These are phyloP conservation scores for Conchocele bisecta DNA, from an alignment of 2,888 invertebrate species.

Conservation along the genomic window DNA sequence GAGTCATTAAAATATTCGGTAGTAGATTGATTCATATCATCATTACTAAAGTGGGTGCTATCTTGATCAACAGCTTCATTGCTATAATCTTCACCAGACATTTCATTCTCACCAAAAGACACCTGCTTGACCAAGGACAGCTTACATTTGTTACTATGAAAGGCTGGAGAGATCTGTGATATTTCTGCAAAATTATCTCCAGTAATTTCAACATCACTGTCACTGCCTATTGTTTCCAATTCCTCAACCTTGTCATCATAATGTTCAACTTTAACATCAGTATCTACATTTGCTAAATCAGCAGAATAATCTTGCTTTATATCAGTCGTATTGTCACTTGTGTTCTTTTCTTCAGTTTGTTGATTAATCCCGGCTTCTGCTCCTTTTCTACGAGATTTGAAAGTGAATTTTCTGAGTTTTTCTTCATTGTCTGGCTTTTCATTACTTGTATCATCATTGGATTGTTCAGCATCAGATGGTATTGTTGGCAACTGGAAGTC, in stretches of 20 bases:
- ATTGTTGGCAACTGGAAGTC: too few relatives aligned
- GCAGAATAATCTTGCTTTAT: too few relatives aligned
- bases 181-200: slow-evolving; percentile 57
- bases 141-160: slow-evolving; percentile 5
- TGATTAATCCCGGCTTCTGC: not conserved
- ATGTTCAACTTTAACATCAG: not conserved
- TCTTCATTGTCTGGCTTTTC: not conserved
- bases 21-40: slow-evolving; percentile 1
- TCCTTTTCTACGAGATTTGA: not conserved
- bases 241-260: not conserved
- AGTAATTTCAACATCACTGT: slow-evolving; percentile 61
- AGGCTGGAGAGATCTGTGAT: slow-evolving; percentile 44
- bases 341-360: not conserved
- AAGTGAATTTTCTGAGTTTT: not conserved
- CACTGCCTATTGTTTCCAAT: too few relatives aligned
- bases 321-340: not conserved
- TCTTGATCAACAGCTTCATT: not conserved
- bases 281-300: too few relatives aligned
- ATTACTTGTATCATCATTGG: too few relatives aligned
- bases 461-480: too few relatives aligned
- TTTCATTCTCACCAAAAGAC: not conserved
- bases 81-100: not conserved
- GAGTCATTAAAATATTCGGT: slow-evolving; percentile 23
- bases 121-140: not conserved
- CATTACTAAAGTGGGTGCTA: not conserved